A percentile compares a stretch with the other conserved stretches of the same genome.
These are phyloP conservation scores for Bombus soroeensis DNA, from an alignment of 1,140 invertebrate species.

Conservation along the genomic window DNA sequence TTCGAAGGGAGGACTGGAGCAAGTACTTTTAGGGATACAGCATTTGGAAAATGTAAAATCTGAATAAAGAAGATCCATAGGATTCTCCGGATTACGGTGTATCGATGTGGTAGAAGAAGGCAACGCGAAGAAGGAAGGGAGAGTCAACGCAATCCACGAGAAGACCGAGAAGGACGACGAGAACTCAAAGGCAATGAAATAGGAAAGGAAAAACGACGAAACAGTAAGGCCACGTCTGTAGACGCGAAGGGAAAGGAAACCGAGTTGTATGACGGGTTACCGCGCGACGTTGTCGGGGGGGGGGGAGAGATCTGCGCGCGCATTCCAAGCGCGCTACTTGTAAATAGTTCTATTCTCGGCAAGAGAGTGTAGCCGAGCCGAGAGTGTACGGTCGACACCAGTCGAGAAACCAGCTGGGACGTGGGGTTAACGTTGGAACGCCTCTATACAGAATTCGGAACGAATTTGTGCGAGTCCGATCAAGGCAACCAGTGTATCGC, in stretches of 20 bases:
- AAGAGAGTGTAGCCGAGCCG: slow-evolving; percentile 49
- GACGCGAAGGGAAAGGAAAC: slow-evolving; percentile 42
- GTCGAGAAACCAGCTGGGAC: slow-evolving; percentile 45
- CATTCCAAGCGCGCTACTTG: slow-evolving; percentile 61
- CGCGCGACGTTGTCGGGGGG: not conserved
- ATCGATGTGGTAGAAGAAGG: not conserved
- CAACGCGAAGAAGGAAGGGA: not conserved
- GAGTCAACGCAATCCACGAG: not conserved
- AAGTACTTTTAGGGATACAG: not conserved
- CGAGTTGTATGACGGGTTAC: slow-evolving; percentile 38
- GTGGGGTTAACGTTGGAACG: slow-evolving; percentile 11
- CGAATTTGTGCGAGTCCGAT: slow-evolving; percentile 24
- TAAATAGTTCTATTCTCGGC: slow-evolving; percentile 69
- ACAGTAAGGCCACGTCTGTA: not conserved
- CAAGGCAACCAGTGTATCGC: slow-evolving; percentile 31
- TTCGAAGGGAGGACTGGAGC: not conserved
- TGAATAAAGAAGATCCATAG: not conserved
- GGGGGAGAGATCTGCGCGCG: slow-evolving; percentile 53
- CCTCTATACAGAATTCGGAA: not conserved
- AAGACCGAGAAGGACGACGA: slow-evolving; percentile 8
- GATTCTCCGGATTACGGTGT: not conserved
- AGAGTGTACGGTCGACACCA: slow-evolving; percentile 41
- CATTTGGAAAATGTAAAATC: not conserved
- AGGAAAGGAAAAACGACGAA: slow-evolving; percentile 34
- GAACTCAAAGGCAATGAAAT: slow-evolving; percentile 7